A percentile compares a stretch with the other conserved stretches of the same genome.
These are phyloP conservation scores for Megamerina dolium DNA, from an alignment of 2,888 invertebrate species.

Conservation along the genomic window DNA sequence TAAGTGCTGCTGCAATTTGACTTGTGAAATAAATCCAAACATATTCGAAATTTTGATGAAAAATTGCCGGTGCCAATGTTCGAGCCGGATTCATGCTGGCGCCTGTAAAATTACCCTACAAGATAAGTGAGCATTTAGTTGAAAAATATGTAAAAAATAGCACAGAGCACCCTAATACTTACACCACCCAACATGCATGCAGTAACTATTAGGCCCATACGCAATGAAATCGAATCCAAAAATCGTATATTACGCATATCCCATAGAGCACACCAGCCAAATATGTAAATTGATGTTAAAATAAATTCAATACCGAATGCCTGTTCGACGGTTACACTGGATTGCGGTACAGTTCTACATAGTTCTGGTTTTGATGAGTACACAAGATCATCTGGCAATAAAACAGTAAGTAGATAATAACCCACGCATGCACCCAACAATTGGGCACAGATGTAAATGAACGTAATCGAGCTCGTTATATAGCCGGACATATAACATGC, in stretches of 20 bases:
- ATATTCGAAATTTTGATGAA: conserved; percentile 58
- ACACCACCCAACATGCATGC: conserved; percentile 26
- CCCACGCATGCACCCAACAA: conserved; percentile 23
- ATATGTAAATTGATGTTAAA: conserved; percentile 20
- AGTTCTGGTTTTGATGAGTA: conserved; percentile 14
- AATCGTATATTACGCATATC: conserved; percentile 27
- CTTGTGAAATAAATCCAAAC: conserved; percentile 73
- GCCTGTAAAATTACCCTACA: conserved; percentile 65
- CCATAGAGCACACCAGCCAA: conserved; percentile 32
- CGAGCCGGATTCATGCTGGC: conserved; percentile 69
- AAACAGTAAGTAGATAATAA: conserved; percentile 18
- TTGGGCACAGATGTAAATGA: conserved; percentile 22
- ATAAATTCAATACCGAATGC: conserved; percentile 22
- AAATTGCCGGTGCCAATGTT: conserved; percentile 65
- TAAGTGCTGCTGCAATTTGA: conserved; percentile 53
- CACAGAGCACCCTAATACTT: too few relatives aligned
- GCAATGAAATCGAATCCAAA: conserved; percentile 27
- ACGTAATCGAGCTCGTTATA: conserved; percentile 19
- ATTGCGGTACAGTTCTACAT: conserved; percentile 20
- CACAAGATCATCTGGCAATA: conserved; percentile 15
- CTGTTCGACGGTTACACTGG: conserved; percentile 16
- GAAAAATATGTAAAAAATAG: too few relatives aligned
- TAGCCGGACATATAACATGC: conserved; percentile 26
- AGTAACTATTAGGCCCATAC: conserved; percentile 26
- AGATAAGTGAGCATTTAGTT: too few relatives aligned